These are phyloP conservation scores for Tyto alba DNA, from an alignment of 2,113 vertebrate genomes.

Conservation along the genomic window DNA sequence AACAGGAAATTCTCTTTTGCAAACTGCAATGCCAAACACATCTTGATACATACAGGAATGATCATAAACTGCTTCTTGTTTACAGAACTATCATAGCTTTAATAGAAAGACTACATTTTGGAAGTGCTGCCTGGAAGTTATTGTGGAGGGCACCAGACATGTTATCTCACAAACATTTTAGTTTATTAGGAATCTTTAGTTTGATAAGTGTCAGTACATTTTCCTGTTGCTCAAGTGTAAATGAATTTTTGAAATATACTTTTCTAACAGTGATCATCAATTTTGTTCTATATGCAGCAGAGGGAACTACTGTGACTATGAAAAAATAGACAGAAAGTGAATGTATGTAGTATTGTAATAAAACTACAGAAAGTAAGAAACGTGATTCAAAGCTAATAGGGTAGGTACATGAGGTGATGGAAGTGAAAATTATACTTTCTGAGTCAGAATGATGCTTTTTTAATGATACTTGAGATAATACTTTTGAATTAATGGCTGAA, in stretches of 20 bases:
- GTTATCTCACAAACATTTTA: neutral
- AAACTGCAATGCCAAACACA: neutral
- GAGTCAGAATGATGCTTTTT: neutral
- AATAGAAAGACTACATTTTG: neutral
- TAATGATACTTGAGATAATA: neutral
- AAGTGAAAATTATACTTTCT: neutral
- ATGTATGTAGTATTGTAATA: neutral
- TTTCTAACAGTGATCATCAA: neutral
- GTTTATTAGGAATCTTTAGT: neutral
- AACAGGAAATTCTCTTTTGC: slow-evolving; percentile 37
- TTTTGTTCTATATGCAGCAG: neutral
- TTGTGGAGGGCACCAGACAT: neutral
- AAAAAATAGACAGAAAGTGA: neutral
- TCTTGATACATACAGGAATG: neutral
- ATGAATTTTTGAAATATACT: neutral
- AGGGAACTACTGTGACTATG: neutral
- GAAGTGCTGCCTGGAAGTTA: neutral
- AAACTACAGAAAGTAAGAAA: neutral
- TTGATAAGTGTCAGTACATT: neutral
- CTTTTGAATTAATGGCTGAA: neutral
- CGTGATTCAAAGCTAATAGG: neutral
- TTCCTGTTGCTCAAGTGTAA: neutral
- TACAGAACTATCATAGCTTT: neutral
- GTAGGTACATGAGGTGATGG: neutral
- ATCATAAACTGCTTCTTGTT: slow-evolving; percentile 10